Evolutionary conservation across 2,113 vertebrate species (phyloP), one percentile per base, ranked within the genome.

Genomic region (Crotophaga sulcirostris): DNA sequence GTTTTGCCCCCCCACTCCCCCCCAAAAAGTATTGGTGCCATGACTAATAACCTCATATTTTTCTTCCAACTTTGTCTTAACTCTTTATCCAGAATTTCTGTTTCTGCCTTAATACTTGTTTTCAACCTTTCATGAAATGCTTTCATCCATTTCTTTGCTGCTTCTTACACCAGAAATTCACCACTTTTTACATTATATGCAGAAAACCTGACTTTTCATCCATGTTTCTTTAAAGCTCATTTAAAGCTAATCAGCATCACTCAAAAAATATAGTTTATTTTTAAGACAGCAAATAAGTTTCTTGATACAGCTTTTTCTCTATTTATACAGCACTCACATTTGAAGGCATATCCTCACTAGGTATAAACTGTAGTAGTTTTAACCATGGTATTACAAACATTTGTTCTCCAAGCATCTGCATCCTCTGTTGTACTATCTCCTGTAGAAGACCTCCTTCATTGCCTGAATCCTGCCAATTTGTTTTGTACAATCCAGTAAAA

Each of bases 1-100:
- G 25, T 44, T 73, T 47, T 47, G 7, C 16, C 54, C 19, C n/a
- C n/a, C n/a, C n/a, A n/a, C n/a, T n/a, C n/a, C n/a, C n/a, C 10
- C 0, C 8, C 0, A 6, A 33, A 31, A 56, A 76, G 31, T 26
- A 20, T 7, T 15, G 26, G 10, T 79, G 40, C 10, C 91, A 2
- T 13, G 36, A 82, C 51, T 40, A 49, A 87, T 21, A 68, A 64
- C 24, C 5, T 79, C 26, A 13, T 26, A 20, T 10, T 47, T 17
- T 31, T 33, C 42, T 79, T 62, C 59, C 42, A 67, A 7, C 8
- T 38, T 56, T 42, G 10, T 73, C 40, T 16, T 52, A 59, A 49
- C 47, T 31, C 17, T 47, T 12, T 49, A 9, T 31, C 54, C 72
- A 58, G 17, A 40, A 75, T 75, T 70, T 88, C 83, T 63, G 16